These are phyloP conservation scores for Suillia variegata DNA, from an alignment of 2,888 invertebrate genomes.

Conservation along the genomic window DNA sequence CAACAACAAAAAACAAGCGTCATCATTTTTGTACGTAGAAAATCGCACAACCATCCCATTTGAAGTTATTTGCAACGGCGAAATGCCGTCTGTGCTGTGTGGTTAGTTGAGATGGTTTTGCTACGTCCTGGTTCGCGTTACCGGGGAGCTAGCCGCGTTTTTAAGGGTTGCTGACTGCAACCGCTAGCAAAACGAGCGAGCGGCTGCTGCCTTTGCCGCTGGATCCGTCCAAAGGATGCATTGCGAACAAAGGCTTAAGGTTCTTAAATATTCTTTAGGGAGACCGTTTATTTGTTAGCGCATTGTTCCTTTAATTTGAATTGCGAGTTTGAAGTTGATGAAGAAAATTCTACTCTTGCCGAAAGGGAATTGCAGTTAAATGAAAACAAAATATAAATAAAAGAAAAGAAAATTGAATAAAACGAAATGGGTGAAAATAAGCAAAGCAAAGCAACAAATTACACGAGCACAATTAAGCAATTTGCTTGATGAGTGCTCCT, in stretches of 20 bases:
- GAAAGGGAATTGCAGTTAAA: slow-evolving; percentile 16
- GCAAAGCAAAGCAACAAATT: slow-evolving; percentile 39
- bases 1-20: slow-evolving; percentile 8
- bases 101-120: not conserved
- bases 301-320: too few species aligned
- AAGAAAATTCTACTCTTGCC: slow-evolving; percentile 27
- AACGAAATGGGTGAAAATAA: slow-evolving; percentile 24
- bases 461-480: slow-evolving; percentile 54
- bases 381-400: too few species aligned
- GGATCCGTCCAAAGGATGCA: too few species aligned
- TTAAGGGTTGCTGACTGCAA: slow-evolving; percentile 16
- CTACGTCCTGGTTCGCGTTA: too few species aligned
- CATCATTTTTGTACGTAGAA: slow-evolving; percentile 13
- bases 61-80: not conserved
- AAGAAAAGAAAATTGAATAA: too few species aligned
- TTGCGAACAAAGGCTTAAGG: not conserved
- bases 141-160: slow-evolving; percentile 13
- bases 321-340: slow-evolving; percentile 41
- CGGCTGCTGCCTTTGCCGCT: not conserved
- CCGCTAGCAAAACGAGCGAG: too few species aligned
- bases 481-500: slow-evolving; percentile 23
- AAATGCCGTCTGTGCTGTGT: not conserved
- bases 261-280: not conserved
- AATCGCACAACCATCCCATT: slow-evolving; percentile 5
- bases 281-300: not conserved